Base-by-base conservation (phyloP, 1,140 invertebrate species). In the Drosophila pruinosa region DNA sequence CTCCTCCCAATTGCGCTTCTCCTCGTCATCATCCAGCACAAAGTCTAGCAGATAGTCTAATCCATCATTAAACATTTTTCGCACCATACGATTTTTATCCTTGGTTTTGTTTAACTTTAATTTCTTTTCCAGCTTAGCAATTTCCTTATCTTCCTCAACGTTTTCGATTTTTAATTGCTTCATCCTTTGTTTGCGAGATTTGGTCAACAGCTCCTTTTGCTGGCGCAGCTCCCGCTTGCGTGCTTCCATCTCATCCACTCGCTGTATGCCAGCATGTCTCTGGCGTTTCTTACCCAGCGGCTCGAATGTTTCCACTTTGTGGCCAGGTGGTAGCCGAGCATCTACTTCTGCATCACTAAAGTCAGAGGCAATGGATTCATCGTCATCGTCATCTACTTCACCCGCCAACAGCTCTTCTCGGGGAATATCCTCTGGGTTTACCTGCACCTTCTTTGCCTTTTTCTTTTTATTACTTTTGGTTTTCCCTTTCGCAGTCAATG, bases 1-100 rank as follows among this genome's bases (percentile, higher is more conserved):
- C 22, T 75, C 75, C 41, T 78, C 68, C 65, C 83, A 89, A 26
- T 91, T 91, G 1, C 65, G 61, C 57, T 89, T 92, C 85, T 94
- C 93, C 73, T 95, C 93, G 48, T 94, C 95, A 57, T 95, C 93
- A 52, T 93, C 92, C 90, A 97, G 94, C 91, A 96, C 97, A 41
- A 96, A 93, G 92, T 97, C 96, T 71, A 97, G 93, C 93, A 96
- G 96, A 96, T 96, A 98, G 89, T 97, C 97, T 22, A 98, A 92
- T 1, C 97, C 97, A 93, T 98, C 97, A 36, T 93, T 89, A 92
- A 98, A 98, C 69, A 94, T 95, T 80, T 96, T 95, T 4, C 96
- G 95, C 31, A 96, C 92, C 22, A 89, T 22, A 1, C 86, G 86
- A 50, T 93, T 93, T 82, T 97, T 96, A 22, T 92, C 93, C 85